Conservation (phyloP, 2,888 invertebrate species). For the Rugalucina vietnamica region DNA sequence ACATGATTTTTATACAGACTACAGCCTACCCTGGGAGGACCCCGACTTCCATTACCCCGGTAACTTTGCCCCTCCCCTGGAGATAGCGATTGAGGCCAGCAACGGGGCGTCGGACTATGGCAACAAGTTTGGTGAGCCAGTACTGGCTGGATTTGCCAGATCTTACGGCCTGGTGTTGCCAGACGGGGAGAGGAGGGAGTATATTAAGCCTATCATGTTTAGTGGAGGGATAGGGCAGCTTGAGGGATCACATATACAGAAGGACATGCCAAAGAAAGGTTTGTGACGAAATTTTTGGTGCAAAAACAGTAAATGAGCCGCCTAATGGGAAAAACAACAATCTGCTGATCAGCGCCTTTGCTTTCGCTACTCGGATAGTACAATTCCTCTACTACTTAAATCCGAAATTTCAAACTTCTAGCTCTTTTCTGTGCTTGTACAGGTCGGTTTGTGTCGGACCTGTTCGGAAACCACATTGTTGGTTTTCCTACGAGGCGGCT, state of each 20-base stretch:
- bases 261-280: conserved; percentile 91
- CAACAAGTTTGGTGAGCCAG: conserved; percentile 99
- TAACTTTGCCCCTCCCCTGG: conserved; percentile 95
- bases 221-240: conserved; percentile 97
- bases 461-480: too few relatives aligned
- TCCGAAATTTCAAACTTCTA: too few relatives aligned
- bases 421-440: too few relatives aligned
- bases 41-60: conserved; percentile 89
- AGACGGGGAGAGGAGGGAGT: conserved; percentile 91
- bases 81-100: conserved; percentile 97
- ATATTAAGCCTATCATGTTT: conserved; percentile 99
- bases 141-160: conserved; percentile 95
- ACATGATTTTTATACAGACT: conserved; percentile 87
- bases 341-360: too few relatives aligned
- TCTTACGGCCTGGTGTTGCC: conserved; percentile 92
- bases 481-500: too few relatives aligned
- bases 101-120: conserved; percentile 99
- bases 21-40: conserved; percentile 95
- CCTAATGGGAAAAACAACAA: too few relatives aligned
- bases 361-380: too few relatives aligned
- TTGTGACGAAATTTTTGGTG: too few relatives aligned
- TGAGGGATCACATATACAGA: conserved; percentile 92
- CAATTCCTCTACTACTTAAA: too few relatives aligned
- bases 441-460: too few relatives aligned
- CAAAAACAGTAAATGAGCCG: too few relatives aligned